Conservation (phyloP, 2,113 vertebrate genomes). For the Anguilla japonica region DNA sequence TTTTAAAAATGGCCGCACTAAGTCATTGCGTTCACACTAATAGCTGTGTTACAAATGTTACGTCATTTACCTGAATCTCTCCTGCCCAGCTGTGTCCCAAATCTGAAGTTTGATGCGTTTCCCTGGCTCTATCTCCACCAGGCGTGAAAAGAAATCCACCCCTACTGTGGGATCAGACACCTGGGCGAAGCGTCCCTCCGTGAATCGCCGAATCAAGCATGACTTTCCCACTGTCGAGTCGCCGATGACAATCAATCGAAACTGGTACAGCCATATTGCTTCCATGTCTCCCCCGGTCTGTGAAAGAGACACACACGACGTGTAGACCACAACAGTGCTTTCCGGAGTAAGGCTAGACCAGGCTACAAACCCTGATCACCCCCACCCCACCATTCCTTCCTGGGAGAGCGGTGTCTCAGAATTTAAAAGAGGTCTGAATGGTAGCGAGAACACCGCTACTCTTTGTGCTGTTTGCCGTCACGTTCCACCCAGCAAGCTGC, state of each 20-base stretch:
- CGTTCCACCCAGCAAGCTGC: neutral
- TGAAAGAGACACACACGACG: neutral
- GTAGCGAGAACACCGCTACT: conserved; percentile 3
- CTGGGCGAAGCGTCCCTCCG: conserved; percentile 89
- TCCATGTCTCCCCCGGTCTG: conserved; percentile 77
- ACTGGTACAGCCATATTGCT: conserved; percentile 96
- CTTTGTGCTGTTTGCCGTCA: conserved; percentile 15
- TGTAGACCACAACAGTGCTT: neutral
- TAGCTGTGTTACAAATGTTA: neutral
- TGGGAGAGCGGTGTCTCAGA: conserved; percentile 4
- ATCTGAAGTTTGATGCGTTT: conserved; percentile 93
- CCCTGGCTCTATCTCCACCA: conserved; percentile 92
- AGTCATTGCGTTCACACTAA: neutral
- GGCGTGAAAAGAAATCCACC: conserved; percentile 93
- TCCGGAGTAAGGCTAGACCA: neutral
- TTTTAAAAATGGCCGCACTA: neutral
- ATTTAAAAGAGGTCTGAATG: conserved; percentile 31
- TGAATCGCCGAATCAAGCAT: conserved; percentile 91
- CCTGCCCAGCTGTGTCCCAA: conserved; percentile 88
- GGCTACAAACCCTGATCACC: neutral
- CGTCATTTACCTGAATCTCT: conserved; percentile 79
- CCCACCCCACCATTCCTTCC: neutral
- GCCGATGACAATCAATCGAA: conserved; percentile 92
- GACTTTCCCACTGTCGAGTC: conserved; percentile 96
- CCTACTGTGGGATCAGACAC: conserved; percentile 94